phyloP scores from a whole-genome alignment of 2,797 vertebrate species.

The Caiman crocodilus region DNA sequence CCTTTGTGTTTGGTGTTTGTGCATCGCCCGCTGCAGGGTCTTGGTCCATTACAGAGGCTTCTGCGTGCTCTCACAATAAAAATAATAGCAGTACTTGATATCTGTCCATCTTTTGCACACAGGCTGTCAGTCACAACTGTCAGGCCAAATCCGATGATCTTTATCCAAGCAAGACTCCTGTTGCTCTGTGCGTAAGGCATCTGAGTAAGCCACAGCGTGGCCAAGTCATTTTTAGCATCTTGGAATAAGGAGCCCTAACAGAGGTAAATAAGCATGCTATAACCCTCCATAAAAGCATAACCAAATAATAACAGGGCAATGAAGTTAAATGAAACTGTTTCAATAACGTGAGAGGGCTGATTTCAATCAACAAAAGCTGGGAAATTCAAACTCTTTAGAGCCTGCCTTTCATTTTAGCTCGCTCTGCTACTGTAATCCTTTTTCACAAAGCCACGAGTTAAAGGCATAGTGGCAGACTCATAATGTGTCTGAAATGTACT shows the following conservation, averaged over 20 bases:
- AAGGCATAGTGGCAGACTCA: constrained; percentile 40
- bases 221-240: constrained; percentile 21
- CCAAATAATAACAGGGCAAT: constrained; percentile 35
- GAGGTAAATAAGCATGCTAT: constrained; percentile 7
- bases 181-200: not conserved
- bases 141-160: not conserved
- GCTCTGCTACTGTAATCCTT: constrained; percentile 20
- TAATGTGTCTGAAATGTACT: constrained; percentile 41
- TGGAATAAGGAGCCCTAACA: not conserved
- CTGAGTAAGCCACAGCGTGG: not conserved
- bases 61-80: not conserved
- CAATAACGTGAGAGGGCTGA: constrained; percentile 5
- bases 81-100: not conserved
- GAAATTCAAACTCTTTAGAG: constrained; percentile 39
- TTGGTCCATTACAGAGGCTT: not conserved
- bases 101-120: constrained; percentile 6
- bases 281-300: constrained; percentile 47
- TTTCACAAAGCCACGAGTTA: constrained; percentile 50
- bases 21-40: not conserved
- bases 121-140: not conserved
- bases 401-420: constrained; percentile 23
- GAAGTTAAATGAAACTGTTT: constrained; percentile 64
- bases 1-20: not conserved
- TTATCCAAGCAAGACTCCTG: not conserved
- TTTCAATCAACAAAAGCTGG: constrained; percentile 40